Conservation (phyloP, 2,113 vertebrate genomes). For the Epinephelus lanceolatus region DNA sequence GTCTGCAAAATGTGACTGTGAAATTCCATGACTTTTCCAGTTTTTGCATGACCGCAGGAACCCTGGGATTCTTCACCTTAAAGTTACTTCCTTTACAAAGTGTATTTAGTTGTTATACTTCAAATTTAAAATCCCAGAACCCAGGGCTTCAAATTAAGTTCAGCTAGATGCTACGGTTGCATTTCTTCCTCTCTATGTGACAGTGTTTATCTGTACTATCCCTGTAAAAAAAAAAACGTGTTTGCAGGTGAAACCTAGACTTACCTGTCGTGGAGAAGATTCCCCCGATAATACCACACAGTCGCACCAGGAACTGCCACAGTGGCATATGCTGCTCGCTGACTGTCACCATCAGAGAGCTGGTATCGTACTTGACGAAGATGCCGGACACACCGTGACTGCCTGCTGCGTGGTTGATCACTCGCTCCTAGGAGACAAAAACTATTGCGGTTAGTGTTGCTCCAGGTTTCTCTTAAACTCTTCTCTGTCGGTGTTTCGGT, state of each 20-base stretch:
- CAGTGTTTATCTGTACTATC: too few relatives aligned
- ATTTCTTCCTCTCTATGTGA: too few relatives aligned
- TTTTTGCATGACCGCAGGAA: too few relatives aligned
- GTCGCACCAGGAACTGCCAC: conserved; percentile 96
- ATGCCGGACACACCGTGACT: conserved; percentile 97
- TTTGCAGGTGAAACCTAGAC: not conserved
- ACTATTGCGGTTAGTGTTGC: not conserved
- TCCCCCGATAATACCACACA: conserved; percentile 95
- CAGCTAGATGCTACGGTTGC: too few relatives aligned
- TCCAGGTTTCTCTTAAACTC: not conserved
- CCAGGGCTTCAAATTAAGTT: not conserved
- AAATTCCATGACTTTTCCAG: too few relatives aligned
- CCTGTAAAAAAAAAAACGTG: too few relatives aligned
- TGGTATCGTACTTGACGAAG: conserved; percentile 98
- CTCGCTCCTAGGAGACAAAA: conserved; percentile 86
- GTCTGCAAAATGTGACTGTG: too few relatives aligned
- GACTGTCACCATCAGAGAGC: conserved; percentile 96
- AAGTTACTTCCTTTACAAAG: not conserved
- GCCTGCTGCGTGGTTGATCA: conserved; percentile 96
- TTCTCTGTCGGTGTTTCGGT: too few relatives aligned
- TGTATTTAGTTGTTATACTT: not conserved
- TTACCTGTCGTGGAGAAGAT: conserved; percentile 97
- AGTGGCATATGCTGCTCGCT: conserved; percentile 98
- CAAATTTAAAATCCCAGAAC: too few relatives aligned
- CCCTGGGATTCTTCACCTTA: too few relatives aligned